These are phyloP conservation scores for Chloroceryle amazona DNA, from an alignment of 2,797 vertebrate genomes.

Conservation along the genomic window DNA sequence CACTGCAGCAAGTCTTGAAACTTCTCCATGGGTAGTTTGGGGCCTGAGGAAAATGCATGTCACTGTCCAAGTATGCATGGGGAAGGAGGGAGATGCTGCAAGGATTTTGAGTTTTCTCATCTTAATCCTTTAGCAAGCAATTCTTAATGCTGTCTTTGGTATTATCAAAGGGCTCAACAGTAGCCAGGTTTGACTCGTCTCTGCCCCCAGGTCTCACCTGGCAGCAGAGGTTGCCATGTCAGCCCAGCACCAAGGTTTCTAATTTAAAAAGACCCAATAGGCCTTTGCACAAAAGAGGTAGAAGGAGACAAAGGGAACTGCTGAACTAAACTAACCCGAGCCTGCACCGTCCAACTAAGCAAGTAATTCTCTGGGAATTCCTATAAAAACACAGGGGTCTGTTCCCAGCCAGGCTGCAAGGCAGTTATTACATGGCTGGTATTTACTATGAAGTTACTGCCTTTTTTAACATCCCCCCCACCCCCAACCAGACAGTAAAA, in stretches of 20 bases:
- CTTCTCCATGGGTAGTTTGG: accelerated
- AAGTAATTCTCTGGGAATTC: neutral
- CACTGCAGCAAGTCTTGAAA: neutral
- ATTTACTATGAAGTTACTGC: neutral
- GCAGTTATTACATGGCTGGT: neutral
- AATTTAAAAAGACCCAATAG: neutral
- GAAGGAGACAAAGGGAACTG: neutral
- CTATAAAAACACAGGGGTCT: neutral
- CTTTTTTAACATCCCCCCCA: neutral
- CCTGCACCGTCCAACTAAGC: neutral
- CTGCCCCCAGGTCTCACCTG: neutral
- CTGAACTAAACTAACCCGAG: neutral
- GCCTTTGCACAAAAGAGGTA: neutral
- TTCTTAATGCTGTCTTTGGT: neutral
- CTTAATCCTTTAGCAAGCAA: neutral
- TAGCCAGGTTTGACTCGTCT: neutral
- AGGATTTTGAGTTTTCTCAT: neutral
- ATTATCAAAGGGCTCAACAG: neutral
- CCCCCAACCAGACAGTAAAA: neutral
- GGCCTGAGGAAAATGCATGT: neutral
- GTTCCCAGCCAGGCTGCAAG: neutral
- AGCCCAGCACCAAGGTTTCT: neutral
- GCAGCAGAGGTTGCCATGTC: neutral
- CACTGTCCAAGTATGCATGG: neutral
- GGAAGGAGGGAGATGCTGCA: neutral